Base-by-base conservation (phyloP, 2,888 invertebrate species). In the Thecocarcelia acutangulata region DNA sequence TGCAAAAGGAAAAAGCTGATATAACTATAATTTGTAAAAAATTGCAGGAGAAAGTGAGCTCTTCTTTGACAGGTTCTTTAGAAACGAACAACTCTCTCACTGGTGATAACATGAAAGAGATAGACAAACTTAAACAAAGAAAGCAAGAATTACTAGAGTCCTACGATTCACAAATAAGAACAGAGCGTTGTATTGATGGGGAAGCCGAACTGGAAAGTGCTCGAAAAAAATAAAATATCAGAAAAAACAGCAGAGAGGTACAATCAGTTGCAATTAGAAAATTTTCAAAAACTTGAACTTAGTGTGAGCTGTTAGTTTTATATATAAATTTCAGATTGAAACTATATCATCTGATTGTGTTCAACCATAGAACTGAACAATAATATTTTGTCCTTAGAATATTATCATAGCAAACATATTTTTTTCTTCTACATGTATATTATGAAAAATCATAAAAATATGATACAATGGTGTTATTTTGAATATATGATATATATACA, bases 1-100 rank as follows among this genome's bases (percentile, higher is more conserved):
- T 88, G 0, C 87, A 85, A 21, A 86, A 85, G 44, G 86, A 88
- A 44, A 85, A 86, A 12, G 86, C 87, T 0, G 86, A 88, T 19
- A 85, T 88, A 1, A 86, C 88, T 0, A 69, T 88, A 11, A 83
- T 86, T 0, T 86, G 70, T 42, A 87, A 87, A 19, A 87, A 87
- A 50, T 81, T 88, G 0, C 68, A 83, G 0, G 85, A 87, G n/a
- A 78, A 66, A 15, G 42, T 74, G 0, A 76, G 74, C 17, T 69
- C 19, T 28, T 74, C 83, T 8, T 19, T 72, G 2, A 63, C 61
- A 12, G 75, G 69, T 17, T 46, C 70, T 13, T 2, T 63, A 6
- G 33, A 74, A n/a, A 37, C 52, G 59, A 78, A 59, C 40, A 66
- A 8, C 13, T 52, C 44, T 1, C 2, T 15, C 2, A 1, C 12